Conservation (phyloP, 2,888 invertebrate genomes). For the Pollenia amentaria region DNA sequence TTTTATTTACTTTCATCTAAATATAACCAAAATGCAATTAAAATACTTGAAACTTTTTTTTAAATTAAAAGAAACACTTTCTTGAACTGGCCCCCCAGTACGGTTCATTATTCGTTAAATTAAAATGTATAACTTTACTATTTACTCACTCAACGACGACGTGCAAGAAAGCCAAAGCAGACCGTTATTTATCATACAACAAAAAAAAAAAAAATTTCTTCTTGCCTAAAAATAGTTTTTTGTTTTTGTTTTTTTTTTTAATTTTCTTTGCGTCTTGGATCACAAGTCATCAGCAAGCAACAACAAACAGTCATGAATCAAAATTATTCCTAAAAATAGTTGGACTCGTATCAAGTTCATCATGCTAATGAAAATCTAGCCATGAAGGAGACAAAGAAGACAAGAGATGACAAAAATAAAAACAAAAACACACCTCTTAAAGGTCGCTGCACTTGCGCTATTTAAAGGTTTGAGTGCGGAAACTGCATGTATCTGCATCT, state of each 20-base stretch:
- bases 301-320: constrained; percentile 24
- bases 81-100: constrained; percentile 9
- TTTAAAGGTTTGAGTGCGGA: constrained; percentile 33
- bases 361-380: constrained; percentile 68
- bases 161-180: not conserved
- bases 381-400: constrained; percentile 58
- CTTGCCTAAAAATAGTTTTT: constrained; percentile 6
- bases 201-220: not conserved
- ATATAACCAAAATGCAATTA: not conserved
- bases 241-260: not conserved
- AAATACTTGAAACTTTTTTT: constrained; percentile 4
- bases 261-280: constrained; percentile 21
- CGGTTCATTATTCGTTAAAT: not conserved
- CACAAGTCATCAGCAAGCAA: constrained; percentile 5
- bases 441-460: constrained; percentile 70
- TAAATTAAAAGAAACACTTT: not conserved
- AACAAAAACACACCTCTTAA: constrained; percentile 32
- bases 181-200: constrained; percentile 29
- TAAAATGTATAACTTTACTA: constrained; percentile 32
- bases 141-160: constrained; percentile 10
- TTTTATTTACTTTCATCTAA: not conserved
- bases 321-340: constrained; percentile 47
- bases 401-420: not conserved
- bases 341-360: constrained; percentile 51
- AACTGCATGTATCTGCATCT: not conserved